Base-by-base conservation (phyloP, 1,140 invertebrate genomes). In the Drosophila parabipectinata region DNA sequence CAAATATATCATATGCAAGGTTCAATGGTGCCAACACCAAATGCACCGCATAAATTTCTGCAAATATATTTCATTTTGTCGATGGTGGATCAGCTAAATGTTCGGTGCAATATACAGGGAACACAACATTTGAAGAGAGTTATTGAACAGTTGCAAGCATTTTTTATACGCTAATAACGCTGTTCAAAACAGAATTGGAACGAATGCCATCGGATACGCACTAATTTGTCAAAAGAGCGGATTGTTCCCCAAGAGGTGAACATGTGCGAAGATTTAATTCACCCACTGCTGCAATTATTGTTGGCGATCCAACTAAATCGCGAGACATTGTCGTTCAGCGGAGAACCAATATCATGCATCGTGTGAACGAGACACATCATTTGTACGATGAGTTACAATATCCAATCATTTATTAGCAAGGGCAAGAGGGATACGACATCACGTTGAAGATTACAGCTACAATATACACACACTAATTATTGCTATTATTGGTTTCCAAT, bases 351-450 rank as follows among this genome's bases (percentile, higher is more conserved):
- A 37, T 58, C 37, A 45, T 67, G 18, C 34, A 78, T 52, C 67
- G 72, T 50, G 56, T 21, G 2, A 21, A 21, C 2, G 21, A 21
- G 21, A 21, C 21, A 21, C 21, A 21, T 21, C 21, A 3, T 21
- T 21, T 3, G 21, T 21, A 34, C 32, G 32, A 34, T 34, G 32
- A 1, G 32, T 41, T 64, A 64, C 61, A 64, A 57, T 93, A 93
- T 83, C 91, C 92, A 52, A 67, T 93, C 32, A 91, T 93, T 34
- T 93, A 93, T 82, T 92, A 91, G 77, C 69, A 90, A 77, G 92
- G 91, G 69, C 82, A 93, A 77, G 88, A 92, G 87, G 92, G 90
- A 74, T 93, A 18, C 18, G 18, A 75, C 44, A 69, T 72, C 54
- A 52, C 54, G 41, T 6, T 30, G 5, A 8, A 30, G 4, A 30